These are phyloP conservation scores for Steromphala cineraria DNA, from an alignment of 2,888 invertebrate genomes.

Conservation along the genomic window DNA sequence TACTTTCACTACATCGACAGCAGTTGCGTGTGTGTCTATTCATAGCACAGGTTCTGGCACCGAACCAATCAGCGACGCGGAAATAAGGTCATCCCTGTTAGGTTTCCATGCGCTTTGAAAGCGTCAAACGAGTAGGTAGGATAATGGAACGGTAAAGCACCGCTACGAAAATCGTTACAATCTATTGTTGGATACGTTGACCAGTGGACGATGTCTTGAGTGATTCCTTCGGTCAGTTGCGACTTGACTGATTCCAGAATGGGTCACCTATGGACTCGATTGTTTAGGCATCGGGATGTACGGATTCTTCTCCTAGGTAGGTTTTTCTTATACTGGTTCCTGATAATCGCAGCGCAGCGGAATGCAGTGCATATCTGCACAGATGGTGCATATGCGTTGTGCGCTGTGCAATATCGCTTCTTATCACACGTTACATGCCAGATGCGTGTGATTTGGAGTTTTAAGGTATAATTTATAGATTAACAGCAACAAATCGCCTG, in stretches of 20 bases:
- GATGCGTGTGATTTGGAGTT: not conserved
- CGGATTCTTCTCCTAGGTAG: slow-evolving; percentile 57
- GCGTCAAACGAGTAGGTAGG: not conserved
- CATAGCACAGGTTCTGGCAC: not conserved
- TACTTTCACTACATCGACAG: not conserved
- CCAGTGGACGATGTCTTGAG: not conserved
- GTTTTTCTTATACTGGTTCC: slow-evolving; percentile 23
- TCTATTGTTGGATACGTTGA: not conserved
- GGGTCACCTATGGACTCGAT: slow-evolving; percentile 56
- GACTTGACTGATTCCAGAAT: slow-evolving; percentile 24
- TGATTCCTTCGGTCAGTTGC: too few relatives aligned
- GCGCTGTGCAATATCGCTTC: not conserved
- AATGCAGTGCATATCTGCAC: not conserved
- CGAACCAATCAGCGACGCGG: not conserved
- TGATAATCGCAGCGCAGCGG: not conserved
- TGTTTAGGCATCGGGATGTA: slow-evolving; percentile 55
- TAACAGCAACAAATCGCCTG: not conserved
- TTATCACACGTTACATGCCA: not conserved
- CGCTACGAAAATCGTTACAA: not conserved
- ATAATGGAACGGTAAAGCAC: not conserved
- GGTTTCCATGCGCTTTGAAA: not conserved
- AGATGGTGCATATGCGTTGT: not conserved
- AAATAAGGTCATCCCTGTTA: not conserved
- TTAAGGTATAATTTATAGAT: not conserved
- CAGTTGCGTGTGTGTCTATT: not conserved